Evolutionary conservation across 2,797 vertebrate species (phyloP), one percentile per base, ranked within the genome.

Genomic region (Hydrophis major): DNA sequence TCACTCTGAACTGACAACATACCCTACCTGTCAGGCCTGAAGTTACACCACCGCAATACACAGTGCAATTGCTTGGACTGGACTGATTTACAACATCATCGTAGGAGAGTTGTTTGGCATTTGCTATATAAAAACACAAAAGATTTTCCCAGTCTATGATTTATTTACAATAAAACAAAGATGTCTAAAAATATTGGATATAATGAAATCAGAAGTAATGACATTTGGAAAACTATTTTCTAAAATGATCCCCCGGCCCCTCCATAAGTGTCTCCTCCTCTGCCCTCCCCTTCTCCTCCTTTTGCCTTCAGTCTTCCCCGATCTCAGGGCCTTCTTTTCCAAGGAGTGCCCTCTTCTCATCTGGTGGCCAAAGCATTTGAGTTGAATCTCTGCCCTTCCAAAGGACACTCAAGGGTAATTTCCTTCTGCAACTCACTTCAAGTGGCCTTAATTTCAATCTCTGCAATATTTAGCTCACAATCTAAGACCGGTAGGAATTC

Each of bases 61-160:
- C 99, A 0, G 99, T 99, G 97, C 99, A 99, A 97, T 99, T 99
- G 97, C 98, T 99, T 60, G 98, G 99, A 96, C 99, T 99, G 92
- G 99, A 99, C 97, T 99, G 99, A 96, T 98, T 99, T 94, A 99
- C 98, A 92, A 99, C 99, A 50, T 99, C 99, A 14, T 99, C 99
- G 18, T 99, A 99, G n/a, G 98, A 99, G 59, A 99, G 97, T 74
- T 99, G 99, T 97, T 99, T 99, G 95, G 98, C 97, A 96, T 98
- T 99, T 66, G 97, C 99, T 96, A 61, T 0, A 93, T 94, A 61
- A 74, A 88, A 57, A 93, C 8, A 1, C 0, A 50, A 91, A 92
- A 92, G 63, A 0, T 88, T 59, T 78, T 93, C 60, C 2, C 42
- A 18, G 56, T 83, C 55, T 47, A 55, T 42, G n/a, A 92, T 18